Evolutionary conservation across 2,888 invertebrate species (phyloP), one percentile per base, ranked within the genome.

Genomic region (Buathra laborator): DNA sequence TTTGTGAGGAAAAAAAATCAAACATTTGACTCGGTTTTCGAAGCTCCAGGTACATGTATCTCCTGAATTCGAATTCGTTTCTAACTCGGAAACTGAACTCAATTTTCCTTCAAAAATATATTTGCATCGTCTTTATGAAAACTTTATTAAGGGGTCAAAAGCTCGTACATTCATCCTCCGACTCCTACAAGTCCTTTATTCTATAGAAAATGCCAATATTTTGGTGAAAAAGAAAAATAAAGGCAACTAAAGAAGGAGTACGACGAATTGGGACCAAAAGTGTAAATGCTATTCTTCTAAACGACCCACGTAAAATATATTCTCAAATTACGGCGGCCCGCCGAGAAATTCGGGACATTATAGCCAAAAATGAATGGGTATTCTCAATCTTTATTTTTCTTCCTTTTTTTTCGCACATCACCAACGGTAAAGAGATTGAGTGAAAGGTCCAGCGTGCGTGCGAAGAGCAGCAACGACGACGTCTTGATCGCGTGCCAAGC

Each of bases 401-500:
- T 37, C 46, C 16, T 56, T 66, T 78, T 87, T 85, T 87, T 85
- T 68, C 83, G 53, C 86, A 84, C 82, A 81, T 85, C 87, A 85
- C 82, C 84, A 85, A 84, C 72, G 37, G 62, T 53, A 14, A 56
- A 62, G 19, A 59, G 32, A 5, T 32, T 24, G 10, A 24, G 44
- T 12, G 29, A 62, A 29, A 66, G 46, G 51, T 32, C 32, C 62
- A 37, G 32, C 29, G 56, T 44, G 59, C 14, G 74, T 10, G 70
- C 64, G 53, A 43, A 72, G 71, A 37, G 51, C n/a, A 37, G 46
- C 37, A 4, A 24, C 68, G 75, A 76, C 44, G 44, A 72, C 66
- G 84, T 80, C 86, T 93, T 92, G 93, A 93, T 89, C 79, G 79
- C 75, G 85, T 90, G 93, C 93, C 93, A 93, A 93, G 92, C 93